Evolutionary conservation across 2,797 vertebrate genomes (phyloP), one percentile per base, ranked within the genome.

Genomic region (Neosalanx taihuensis): DNA sequence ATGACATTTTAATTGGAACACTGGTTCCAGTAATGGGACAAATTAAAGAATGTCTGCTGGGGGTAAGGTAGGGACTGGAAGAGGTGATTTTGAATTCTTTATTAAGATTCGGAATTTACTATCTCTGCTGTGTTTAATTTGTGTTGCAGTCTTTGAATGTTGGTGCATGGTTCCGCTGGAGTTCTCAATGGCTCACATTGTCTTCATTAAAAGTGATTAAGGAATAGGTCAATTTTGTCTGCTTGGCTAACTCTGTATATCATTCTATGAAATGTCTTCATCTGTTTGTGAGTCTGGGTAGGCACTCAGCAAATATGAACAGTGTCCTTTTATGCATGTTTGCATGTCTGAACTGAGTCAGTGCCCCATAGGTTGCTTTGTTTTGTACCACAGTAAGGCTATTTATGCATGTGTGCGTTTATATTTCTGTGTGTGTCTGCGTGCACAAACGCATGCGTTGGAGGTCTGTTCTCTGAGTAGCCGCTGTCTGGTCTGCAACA

Each of bases 171-270:
- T 56, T 78, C 72, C 29, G 76, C 78, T 70, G 17, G 6, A 6
- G 76, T 84, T 83, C 84, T 89, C 88, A 9, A 74, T 31, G 67
- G 83, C 87, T 87, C 87, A 87, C 81, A 81, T 86, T 86, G 89
- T 86, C 88, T 91, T 92, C 85, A 91, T 93, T 92, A 90, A 88
- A 88, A 83, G 80, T 84, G 82, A 92, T 91, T 91, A 91, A 90
- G 85, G 87, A 89, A 89, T 89, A 89, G 88, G 88, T 91, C 88
- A 89, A 82, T 90, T 91, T 87, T 79, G 81, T 85, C 75, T 85
- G 86, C 86, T 83, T 85, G 82, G 74, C 80, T 89, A 87, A 79
- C 73, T 4, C 20, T 65, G 76, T 68, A 65, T 78, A 77, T 72
- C 75, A 76, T 75, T 72, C 72, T 46, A 71, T 81, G 72, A 84